Conservation (phyloP, 2,888 invertebrate species). For the Xanthia icteritia region DNA sequence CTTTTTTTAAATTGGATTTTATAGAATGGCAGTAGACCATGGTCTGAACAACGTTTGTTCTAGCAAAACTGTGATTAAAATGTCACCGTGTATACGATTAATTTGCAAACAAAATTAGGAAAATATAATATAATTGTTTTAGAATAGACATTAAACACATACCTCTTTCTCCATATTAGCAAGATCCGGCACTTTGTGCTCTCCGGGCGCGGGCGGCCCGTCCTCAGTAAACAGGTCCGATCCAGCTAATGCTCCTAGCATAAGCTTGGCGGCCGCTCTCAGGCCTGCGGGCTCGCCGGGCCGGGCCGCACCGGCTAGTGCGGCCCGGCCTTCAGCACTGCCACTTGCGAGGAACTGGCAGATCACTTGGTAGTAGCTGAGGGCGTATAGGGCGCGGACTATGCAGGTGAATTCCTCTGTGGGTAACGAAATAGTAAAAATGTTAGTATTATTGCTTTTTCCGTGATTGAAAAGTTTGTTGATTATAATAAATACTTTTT, state of each 20-base stretch:
- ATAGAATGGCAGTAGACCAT: no score
- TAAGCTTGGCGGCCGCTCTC: slow-evolving; percentile 73
- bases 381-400: slow-evolving; percentile 96
- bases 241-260: slow-evolving; percentile 80
- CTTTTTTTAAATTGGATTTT: no score
- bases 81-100: no score
- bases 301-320: slow-evolving; percentile 74
- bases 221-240: slow-evolving; percentile 92
- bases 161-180: slow-evolving; percentile 75
- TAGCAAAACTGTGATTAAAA: no score
- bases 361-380: slow-evolving; percentile 97
- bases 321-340: slow-evolving; percentile 91
- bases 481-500: no score
- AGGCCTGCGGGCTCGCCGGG: slow-evolving; percentile 69
- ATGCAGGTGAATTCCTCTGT: slow-evolving; percentile 97
- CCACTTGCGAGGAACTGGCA: slow-evolving; percentile 94
- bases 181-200: slow-evolving; percentile 69
- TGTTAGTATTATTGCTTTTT: not conserved
- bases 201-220: slow-evolving; percentile 75
- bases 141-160: no score
- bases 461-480: not conserved
- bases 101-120: no score
- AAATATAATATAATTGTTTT: no score
- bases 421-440: not conserved
- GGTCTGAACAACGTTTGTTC: no score